Base-by-base conservation (phyloP, 1,140 invertebrate genomes). In the Aphaenogaster ashmeadi region DNA sequence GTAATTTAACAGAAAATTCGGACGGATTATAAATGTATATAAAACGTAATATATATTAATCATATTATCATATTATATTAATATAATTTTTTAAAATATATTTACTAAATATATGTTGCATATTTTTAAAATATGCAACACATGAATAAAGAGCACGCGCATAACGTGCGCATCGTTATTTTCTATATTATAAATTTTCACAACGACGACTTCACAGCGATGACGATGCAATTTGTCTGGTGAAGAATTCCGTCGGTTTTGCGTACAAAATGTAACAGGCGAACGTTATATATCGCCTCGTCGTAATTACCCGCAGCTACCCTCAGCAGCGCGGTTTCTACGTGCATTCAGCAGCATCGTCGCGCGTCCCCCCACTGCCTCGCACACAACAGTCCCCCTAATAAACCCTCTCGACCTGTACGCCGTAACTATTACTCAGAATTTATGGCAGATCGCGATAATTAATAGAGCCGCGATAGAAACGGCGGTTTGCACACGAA, bases 391-490 rank as follows among this genome's bases (percentile, higher is more conserved):
- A 41, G 67, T 33, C 13, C 80, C 69, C 80, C 80, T 84, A 90
- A 89, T 90, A 90, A 90, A 90, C 86, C 88, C 83, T 77, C 75
- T 41, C 86, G 80, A 90, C 87, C 71, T 79, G 79, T 44, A 47
- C 60, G 75, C 75, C 21, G 54, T 71, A 88, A 92, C 89, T 93
- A 92, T 92, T 90, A 92, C 87, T 92, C 78, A 52, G 88, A 93
- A 93, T 93, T 93, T 93, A 93, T 93, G 92, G 89, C 89, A 90
- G 92, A 91, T 92, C 91, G 83, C 56, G 87, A 88, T 92, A 92
- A 93, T 93, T 92, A 93, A 93, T 93, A 92, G 92, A 93, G 89
- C 81, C 74, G 77, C 89, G 90, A 91, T 91, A 91, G 90, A 89
- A 87, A 84, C 84, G 56, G 71, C 83, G 58, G 62, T 60, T 77